A percentile compares a stretch with the other conserved stretches of the same genome.
Conservation (phyloP, 2,113 vertebrate species). For the Scartelaos histophorus region DNA sequence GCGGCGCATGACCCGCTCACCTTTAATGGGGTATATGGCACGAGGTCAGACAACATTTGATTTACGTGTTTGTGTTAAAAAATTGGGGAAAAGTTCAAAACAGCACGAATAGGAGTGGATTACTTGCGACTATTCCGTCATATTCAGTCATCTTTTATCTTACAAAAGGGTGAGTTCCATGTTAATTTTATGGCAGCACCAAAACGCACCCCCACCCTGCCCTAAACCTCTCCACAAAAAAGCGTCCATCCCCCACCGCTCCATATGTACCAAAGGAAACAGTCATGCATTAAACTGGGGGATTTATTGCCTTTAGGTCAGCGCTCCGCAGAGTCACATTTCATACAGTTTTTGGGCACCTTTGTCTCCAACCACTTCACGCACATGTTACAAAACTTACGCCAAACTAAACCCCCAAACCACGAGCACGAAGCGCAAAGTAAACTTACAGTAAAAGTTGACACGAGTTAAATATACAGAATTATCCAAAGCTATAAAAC, state of each 20-base stretch:
- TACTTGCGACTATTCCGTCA: background rate
- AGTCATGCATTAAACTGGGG: slow-evolving; percentile 90
- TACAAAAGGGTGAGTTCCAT: slow-evolving; percentile 18
- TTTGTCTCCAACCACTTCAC: slow-evolving; percentile 52
- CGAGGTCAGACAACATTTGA: slow-evolving; percentile 49
- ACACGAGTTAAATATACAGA: background rate
- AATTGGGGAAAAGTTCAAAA: background rate
- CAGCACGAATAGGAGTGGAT: background rate
- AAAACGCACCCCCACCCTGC: slow-evolving; percentile 69
- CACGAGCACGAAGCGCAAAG: background rate
- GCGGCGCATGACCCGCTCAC: slow-evolving; percentile 62
- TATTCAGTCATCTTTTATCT: no score
- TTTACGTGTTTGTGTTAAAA: background rate
- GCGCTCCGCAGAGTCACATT: slow-evolving; percentile 79
- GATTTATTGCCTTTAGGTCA: slow-evolving; percentile 89
- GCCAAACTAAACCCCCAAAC: background rate
- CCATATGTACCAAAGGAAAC: slow-evolving; percentile 90
- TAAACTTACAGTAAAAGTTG: slow-evolving; percentile 1
- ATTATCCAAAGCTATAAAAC: background rate
- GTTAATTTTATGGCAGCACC: slow-evolving; percentile 53
- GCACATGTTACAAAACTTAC: background rate
- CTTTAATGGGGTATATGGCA: slow-evolving; percentile 41
- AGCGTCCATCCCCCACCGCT: slow-evolving; percentile 79
- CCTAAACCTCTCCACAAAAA: slow-evolving; percentile 47
- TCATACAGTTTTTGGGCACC: slow-evolving; percentile 61